These are phyloP conservation scores for Chaitophorus viminalis DNA, from an alignment of 2,888 invertebrate species.

Conservation along the genomic window DNA sequence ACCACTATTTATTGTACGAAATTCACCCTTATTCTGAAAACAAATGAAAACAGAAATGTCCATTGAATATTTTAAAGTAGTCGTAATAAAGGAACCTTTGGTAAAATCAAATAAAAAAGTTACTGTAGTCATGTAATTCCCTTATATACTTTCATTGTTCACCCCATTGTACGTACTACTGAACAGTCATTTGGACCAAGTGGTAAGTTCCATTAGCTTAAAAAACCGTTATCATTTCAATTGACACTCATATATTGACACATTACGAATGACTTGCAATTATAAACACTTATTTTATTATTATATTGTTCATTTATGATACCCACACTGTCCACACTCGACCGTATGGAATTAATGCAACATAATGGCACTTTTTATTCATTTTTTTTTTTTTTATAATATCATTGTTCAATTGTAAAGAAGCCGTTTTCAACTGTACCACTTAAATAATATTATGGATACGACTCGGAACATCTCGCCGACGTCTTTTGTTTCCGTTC, in stretches of 20 bases:
- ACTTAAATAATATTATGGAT: slow-evolving; percentile 59
- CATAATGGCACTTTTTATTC: slow-evolving; percentile 53
- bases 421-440: slow-evolving; percentile 57
- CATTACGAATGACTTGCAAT: slow-evolving; percentile 55
- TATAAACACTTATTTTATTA: slow-evolving; percentile 48
- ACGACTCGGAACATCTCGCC: slow-evolving; percentile 44
- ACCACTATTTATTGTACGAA: too few relatives aligned
- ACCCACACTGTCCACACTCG: slow-evolving; percentile 52
- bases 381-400: slow-evolving; percentile 45
- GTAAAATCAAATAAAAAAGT: slow-evolving; percentile 3
- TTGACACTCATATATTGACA: slow-evolving; percentile 53
- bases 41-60: neutral
- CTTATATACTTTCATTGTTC: neutral
- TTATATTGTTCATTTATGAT: slow-evolving; percentile 47
- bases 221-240: slow-evolving; percentile 58
- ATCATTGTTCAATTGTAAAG: slow-evolving; percentile 61
- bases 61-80: neutral
- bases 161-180: too few relatives aligned
- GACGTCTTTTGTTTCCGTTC: slow-evolving; percentile 60
- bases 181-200: slow-evolving; percentile 21
- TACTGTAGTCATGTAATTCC: neutral
- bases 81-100: neutral
- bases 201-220: slow-evolving; percentile 50
- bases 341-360: slow-evolving; percentile 31
- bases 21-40: neutral